Conservation (phyloP, 2,888 invertebrate species). For the Phortica magna region DNA sequence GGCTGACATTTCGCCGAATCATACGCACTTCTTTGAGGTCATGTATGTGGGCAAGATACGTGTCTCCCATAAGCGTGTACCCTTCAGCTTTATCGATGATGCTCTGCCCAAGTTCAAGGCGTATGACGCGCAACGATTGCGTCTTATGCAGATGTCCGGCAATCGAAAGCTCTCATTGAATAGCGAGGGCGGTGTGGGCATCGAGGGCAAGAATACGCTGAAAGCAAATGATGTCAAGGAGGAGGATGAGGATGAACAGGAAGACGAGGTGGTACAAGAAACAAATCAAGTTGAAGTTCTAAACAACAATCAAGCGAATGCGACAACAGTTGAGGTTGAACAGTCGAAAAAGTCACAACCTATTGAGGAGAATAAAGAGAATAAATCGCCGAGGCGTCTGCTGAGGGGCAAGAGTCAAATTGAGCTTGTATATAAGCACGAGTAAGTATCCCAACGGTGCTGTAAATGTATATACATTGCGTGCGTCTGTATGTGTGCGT, state of each 20-base stretch:
- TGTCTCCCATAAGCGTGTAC: slow-evolving; percentile 89
- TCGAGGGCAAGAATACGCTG: slow-evolving; percentile 61
- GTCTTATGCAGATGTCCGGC: slow-evolving; percentile 70
- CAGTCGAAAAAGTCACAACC: slow-evolving; percentile 36
- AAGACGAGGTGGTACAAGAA: slow-evolving; percentile 43
- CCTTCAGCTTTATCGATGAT: slow-evolving; percentile 93
- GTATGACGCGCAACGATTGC: slow-evolving; percentile 85
- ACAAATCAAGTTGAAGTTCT: slow-evolving; percentile 3
- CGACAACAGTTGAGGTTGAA: slow-evolving; percentile 26
- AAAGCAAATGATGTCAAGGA: slow-evolving; percentile 70
- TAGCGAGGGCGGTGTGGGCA: slow-evolving; percentile 67
- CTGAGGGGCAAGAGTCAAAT: slow-evolving; percentile 75
- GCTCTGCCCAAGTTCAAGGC: slow-evolving; percentile 90
- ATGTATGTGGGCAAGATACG: slow-evolving; percentile 94
- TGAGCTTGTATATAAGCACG: slow-evolving; percentile 71
- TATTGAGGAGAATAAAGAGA: slow-evolving; percentile 71
- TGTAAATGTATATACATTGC: neutral
- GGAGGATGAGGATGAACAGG: slow-evolving; percentile 64
- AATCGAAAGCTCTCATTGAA: slow-evolving; percentile 75
- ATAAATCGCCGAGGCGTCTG: slow-evolving; percentile 69
- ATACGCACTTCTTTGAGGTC: slow-evolving; percentile 93
- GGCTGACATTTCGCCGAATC: slow-evolving; percentile 88
- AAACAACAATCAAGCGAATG: neutral
- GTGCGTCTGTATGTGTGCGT: neutral
- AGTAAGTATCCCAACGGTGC: slow-evolving; percentile 68